Conservation (phyloP, 2,797 vertebrate genomes). For the Poeciliopsis infans region DNA sequence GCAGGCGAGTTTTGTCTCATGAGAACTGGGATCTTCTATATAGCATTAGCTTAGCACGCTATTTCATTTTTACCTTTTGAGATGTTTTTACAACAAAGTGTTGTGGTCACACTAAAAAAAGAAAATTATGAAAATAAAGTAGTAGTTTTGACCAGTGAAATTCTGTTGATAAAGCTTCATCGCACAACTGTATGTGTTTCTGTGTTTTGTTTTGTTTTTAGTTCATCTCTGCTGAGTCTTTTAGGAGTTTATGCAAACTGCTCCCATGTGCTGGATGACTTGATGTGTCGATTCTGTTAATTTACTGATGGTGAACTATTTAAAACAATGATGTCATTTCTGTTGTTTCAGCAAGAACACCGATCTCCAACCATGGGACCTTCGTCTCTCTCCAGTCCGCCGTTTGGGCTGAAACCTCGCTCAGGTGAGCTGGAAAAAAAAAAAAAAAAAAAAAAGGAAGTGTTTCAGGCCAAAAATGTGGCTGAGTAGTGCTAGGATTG, state of each 20-base stretch:
- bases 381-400: conserved; percentile 74
- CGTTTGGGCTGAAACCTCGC: conserved; percentile 92
- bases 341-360: conserved; percentile 78
- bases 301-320: neutral
- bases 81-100: neutral
- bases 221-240: conserved; percentile 19
- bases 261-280: neutral
- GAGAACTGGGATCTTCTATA: neutral
- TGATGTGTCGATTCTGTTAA: neutral
- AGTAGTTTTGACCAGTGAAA: conserved; percentile 3
- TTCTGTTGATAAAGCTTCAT: conserved; percentile 12
- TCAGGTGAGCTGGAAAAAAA: conserved; percentile 84
- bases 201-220: conserved; percentile 5
- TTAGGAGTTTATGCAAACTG: conserved; percentile 10
- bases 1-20: neutral
- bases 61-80: neutral
- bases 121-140: no score
- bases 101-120: no score
- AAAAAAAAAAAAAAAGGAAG: neutral
- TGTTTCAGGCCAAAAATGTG: neutral
- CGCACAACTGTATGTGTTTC: conserved; percentile 8
- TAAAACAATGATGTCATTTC: neutral
- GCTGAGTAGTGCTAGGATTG: neutral
- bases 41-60: neutral
- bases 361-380: conserved; percentile 74